Percentiles rank a stretch among this genome's conserved stretches.
phyloP scores from a whole-genome alignment of 53 echinoderm and acorn worm genomes.

The Astropecten irregularis region DNA sequence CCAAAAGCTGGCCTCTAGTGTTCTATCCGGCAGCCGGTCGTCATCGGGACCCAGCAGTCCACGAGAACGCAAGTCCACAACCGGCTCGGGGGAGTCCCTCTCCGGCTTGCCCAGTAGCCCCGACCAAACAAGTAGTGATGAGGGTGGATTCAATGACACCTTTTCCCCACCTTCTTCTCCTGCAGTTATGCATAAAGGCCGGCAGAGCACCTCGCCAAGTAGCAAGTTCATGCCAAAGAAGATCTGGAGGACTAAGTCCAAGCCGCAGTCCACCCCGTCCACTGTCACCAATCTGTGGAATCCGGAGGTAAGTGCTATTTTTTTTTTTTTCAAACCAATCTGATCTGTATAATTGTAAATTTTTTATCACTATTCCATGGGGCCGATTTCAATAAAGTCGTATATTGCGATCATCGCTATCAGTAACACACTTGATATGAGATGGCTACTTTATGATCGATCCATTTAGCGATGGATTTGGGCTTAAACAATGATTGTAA shows the following conservation, averaged over 20 bases:
- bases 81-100: conserved; percentile 16
- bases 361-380: background rate
- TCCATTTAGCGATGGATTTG: too few species aligned
- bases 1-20: conserved; percentile 54
- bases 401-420: background rate
- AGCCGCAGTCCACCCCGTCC: conserved; percentile 34
- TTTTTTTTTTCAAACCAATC: background rate
- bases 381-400: background rate
- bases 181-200: conserved; percentile 71
- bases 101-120: conserved; percentile 33
- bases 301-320: conserved; percentile 63
- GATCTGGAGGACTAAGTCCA: conserved; percentile 66
- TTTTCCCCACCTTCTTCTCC: conserved; percentile 64
- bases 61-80: conserved; percentile 24
- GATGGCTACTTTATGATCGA: too few species aligned
- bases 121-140: conserved; percentile 57
- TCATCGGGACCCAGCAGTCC: conserved; percentile 37
- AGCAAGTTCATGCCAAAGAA: conserved; percentile 67
- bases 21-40: conserved; percentile 51
- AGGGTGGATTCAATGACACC: conserved; percentile 45
- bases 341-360: background rate
- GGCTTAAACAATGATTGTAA: too few species aligned
- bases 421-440: too few species aligned
- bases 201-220: conserved; percentile 58
- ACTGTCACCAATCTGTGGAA: conserved; percentile 52